Evolutionary conservation across 1,140 invertebrate genomes (phyloP), one percentile per base, ranked within the genome.

Genomic region (Drosophila lacteicornis): DNA sequence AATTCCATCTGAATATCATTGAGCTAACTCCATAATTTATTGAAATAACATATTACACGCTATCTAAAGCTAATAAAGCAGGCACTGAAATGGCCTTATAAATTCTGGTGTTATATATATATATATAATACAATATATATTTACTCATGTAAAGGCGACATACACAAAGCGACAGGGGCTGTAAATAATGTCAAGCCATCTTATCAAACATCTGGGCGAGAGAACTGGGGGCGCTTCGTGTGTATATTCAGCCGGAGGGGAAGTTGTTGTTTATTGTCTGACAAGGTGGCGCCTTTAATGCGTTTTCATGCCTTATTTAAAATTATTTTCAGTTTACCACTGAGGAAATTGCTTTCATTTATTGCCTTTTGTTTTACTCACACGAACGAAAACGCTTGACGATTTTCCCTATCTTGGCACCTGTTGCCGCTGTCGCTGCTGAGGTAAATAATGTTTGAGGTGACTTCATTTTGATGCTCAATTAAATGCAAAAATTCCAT

Each of bases 301-400:
- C 78, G 47, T 81, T 90, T 90, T 88, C 78, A 90, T 84, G 84
- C 84, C 78, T 84, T 90, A 84, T 88, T 88, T 88, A 88, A 88
- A 88, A 88, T 84, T 59, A 88, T 88, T 88, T 88, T 88, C 77
- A 70, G 56, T 70, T 75, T 78, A 49, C 70, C 83, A 78, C 56
- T 55, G 80, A 77, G 77, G 73, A 87, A 88, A 88, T 87, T 80
- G 67, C 82, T 80, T 78, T 71, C 80, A 74, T 78, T 75, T 84
- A 88, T 88, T 83, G 57, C 53, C 49, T 60, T 77, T 83, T 67
- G 30, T 79, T 46, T 36, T 58, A 36, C 51, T 30, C 9, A 36
- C 27, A 42, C 50, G n/a, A 51, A 22, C 51, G 12, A 17, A 9
- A 59, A 50, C 22, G 15, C 59, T 4, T 8, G 33, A 12, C 5